Base-by-base conservation (phyloP, 2,888 invertebrate genomes). In the Charanyca ferruginea region DNA sequence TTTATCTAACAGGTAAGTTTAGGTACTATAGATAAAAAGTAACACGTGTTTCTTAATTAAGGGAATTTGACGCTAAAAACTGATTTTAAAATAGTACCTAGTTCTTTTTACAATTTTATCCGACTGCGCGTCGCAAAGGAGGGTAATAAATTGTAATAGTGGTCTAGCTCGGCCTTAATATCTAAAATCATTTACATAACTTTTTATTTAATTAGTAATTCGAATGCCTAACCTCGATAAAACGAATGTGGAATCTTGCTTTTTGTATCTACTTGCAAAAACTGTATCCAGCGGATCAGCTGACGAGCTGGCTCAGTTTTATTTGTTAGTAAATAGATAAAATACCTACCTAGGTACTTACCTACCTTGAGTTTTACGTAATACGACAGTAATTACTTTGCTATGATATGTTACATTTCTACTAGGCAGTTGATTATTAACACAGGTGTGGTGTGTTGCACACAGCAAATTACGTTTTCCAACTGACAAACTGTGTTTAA, bases 201-300 rank as follows among this genome's bases (percentile, higher is more conserved):
- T 76, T 58, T 73, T 76, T 53, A 63, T 63, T 64, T 60, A 57
- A 72, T 77, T 57, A 35, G 20, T 55, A 18, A 60, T 72, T 52
- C 65, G 77, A 72, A 73, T 77, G 59, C 38, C 8, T 77, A 72
- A 72, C 73, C 77, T 73, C 77, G 59, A 65, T 76, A 48, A 32
- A 75, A 48, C 38, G 38, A 69, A 48, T 47, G 23, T 44, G 32
- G 51, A 77, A 41, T 57, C 55, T 20, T 38, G 44, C 6, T 48
- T 45, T 55, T 65, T 42, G 20, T 38, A 38, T n/a, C 22, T 65
- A 35, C 35, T 8, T 6, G n/a, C 57, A 57, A 66, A 57, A 49
- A 51, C 11, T 9, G 32, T 32, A 18, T 54, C 9, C 8, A 28
- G 11, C 8, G 18, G 48, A 42, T 45, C 55, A 44, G 35, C 55